Percentiles rank a stretch among this genome's conserved stretches.
Evolutionary conservation across 2,888 invertebrate genomes (phyloP).

Genomic region (Drosophila maculinotata): DNA sequence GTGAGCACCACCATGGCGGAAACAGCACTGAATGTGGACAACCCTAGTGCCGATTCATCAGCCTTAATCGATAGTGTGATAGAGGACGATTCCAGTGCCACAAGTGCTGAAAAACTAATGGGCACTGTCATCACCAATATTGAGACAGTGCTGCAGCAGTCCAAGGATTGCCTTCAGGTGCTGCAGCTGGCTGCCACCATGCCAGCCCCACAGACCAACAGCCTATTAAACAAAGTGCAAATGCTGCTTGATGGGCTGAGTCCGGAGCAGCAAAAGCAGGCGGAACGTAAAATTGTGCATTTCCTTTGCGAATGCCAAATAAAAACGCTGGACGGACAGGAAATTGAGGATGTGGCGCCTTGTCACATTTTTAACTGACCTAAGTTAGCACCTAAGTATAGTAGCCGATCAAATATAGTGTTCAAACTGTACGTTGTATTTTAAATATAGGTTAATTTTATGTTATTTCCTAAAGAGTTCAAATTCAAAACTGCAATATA

Average conservation of each 20-base stretch:
- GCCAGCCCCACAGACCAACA: slow-evolving; percentile 31
- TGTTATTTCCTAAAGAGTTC: too few species aligned
- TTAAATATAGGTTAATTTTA: slow-evolving; percentile 5
- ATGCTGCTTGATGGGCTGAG: slow-evolving; percentile 75
- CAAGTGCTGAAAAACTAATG: slow-evolving; percentile 66
- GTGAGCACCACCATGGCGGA: slow-evolving; percentile 9
- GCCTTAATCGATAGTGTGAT: slow-evolving; percentile 8
- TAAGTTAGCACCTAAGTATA: background rate
- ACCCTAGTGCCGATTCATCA: slow-evolving; percentile 2
- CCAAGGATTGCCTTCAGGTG: slow-evolving; percentile 71
- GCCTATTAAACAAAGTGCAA: slow-evolving; percentile 62
- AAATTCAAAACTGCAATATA: background rate
- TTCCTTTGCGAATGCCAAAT: slow-evolving; percentile 83
- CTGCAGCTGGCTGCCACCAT: slow-evolving; percentile 53
- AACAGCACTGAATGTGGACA: slow-evolving; percentile 1
- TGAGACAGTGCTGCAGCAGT: slow-evolving; percentile 76
- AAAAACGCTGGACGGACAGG: slow-evolving; percentile 76
- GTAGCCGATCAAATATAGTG: background rate
- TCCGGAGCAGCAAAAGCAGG: slow-evolving; percentile 59
- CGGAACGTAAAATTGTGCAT: slow-evolving; percentile 81
- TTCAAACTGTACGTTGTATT: slow-evolving; percentile 22
- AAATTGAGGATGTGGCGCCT: slow-evolving; percentile 77
- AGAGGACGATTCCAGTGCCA: slow-evolving; percentile 14
- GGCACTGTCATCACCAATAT: slow-evolving; percentile 76
- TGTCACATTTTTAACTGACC: slow-evolving; percentile 62